These are phyloP conservation scores for Leiothrix lutea DNA, from an alignment of 2,113 vertebrate genomes.

Conservation along the genomic window DNA sequence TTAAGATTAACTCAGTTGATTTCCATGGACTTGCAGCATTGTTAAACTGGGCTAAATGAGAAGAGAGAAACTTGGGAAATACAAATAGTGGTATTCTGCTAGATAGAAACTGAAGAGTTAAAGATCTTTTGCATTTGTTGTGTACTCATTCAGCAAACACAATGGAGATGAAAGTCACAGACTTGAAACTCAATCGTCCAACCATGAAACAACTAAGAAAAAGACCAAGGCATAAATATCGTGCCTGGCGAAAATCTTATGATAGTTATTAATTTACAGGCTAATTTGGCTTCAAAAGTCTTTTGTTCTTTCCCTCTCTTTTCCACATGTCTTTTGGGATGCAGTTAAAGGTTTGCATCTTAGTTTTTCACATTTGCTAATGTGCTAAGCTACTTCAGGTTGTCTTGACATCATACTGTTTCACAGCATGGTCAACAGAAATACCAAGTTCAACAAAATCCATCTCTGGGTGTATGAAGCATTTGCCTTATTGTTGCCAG, in stretches of 20 bases:
- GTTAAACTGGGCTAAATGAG: not conserved
- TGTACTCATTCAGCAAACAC: not conserved
- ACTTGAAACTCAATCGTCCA: not conserved
- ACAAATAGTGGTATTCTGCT: not conserved
- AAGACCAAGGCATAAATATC: not conserved
- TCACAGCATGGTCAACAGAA: not conserved
- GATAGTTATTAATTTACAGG: not conserved
- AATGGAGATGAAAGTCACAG: not conserved
- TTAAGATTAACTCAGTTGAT: not conserved
- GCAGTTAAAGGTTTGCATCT: not conserved
- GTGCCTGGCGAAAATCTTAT: not conserved
- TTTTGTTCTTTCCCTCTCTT: not conserved
- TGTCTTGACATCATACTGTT: not conserved
- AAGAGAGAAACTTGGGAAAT: constrained; percentile 2
- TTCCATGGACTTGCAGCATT: not conserved
- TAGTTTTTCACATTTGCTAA: not conserved
- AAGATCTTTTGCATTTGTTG: not conserved
- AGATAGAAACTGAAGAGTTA: not conserved
- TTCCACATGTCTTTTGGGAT: not conserved
- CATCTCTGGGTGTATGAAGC: not conserved
- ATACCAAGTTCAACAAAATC: not conserved
- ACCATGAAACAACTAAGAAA: not conserved
- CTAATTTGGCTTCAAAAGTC: not conserved
- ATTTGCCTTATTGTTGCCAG: not conserved
- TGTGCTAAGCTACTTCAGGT: not conserved